Conservation (phyloP, 2,113 vertebrate genomes). For the Rhinolophus sinicus region DNA sequence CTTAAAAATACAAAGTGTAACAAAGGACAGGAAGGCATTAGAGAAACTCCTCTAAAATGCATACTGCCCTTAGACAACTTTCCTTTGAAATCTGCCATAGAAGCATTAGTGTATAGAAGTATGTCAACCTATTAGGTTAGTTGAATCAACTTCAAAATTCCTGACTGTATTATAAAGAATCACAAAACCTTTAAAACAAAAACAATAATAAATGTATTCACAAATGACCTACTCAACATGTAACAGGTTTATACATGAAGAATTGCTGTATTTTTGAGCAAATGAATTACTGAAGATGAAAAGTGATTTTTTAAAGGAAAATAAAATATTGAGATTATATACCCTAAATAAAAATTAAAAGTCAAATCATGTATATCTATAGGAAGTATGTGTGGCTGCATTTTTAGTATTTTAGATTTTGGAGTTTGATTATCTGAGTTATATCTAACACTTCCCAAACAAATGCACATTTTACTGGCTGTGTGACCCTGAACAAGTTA, state of each 20-base stretch:
- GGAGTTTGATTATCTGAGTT: background rate
- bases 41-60: slow-evolving; percentile 72
- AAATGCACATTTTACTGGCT: background rate
- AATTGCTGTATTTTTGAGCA: background rate
- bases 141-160: slow-evolving; percentile 31
- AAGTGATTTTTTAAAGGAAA: background rate
- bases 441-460: background rate
- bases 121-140: slow-evolving; percentile 25
- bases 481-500: background rate
- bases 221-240: background rate
- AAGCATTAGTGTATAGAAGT: slow-evolving; percentile 60
- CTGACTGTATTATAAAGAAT: background rate
- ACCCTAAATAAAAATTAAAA: background rate
- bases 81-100: slow-evolving; percentile 69
- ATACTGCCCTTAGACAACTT: slow-evolving; percentile 65
- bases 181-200: background rate
- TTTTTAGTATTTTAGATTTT: background rate
- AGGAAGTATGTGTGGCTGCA: background rate
- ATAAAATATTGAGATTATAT: background rate
- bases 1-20: slow-evolving; percentile 72
- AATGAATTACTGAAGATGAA: background rate
- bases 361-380: background rate
- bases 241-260: background rate
- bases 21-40: slow-evolving; percentile 75
- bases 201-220: slow-evolving; percentile 39